A percentile compares a stretch with the other conserved stretches of the same genome.
These are phyloP conservation scores for Apotomis betuletana DNA, from an alignment of 2,888 invertebrate species.

Conservation along the genomic window DNA sequence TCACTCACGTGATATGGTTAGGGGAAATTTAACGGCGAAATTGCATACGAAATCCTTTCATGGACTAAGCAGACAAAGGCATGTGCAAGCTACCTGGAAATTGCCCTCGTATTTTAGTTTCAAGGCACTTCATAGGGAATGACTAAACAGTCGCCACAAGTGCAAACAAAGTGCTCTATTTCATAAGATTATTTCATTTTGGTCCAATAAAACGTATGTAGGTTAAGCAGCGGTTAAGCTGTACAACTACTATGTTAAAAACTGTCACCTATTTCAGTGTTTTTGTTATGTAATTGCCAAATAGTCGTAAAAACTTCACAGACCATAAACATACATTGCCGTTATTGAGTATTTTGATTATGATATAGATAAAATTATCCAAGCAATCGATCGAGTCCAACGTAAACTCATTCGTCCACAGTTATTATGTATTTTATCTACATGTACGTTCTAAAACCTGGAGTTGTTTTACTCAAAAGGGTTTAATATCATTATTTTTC, in stretches of 20 bases:
- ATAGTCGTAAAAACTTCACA: too few relatives aligned
- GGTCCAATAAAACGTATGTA: not conserved
- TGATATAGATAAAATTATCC: too few relatives aligned
- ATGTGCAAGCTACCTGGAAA: constrained; percentile 5
- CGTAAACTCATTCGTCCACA: too few relatives aligned
- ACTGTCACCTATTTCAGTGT: too few relatives aligned
- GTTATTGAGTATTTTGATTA: too few relatives aligned
- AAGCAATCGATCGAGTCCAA: too few relatives aligned
- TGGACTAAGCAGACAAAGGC: constrained; percentile 10
- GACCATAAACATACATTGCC: too few relatives aligned
- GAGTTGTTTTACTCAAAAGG: not conserved
- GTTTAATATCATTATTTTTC: not conserved
- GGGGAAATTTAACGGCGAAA: not conserved
- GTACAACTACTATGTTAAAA: too few relatives aligned
- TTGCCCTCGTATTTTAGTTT: constrained; percentile 5
- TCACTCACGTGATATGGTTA: not conserved
- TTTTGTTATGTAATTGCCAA: too few relatives aligned
- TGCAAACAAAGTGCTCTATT: constrained; percentile 12
- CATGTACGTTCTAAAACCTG: too few relatives aligned
- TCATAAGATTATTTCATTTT: constrained; percentile 1
- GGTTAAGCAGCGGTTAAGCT: too few relatives aligned
- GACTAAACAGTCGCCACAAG: constrained; percentile 14
- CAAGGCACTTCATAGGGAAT: constrained; percentile 15
- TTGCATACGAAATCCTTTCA: constrained; percentile 1
- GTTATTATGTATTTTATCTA: too few relatives aligned